Percentiles rank a stretch among this genome's conserved stretches.
Evolutionary conservation across 2,113 vertebrate genomes (phyloP).

Genomic region (Hyperopisus bebe): DNA sequence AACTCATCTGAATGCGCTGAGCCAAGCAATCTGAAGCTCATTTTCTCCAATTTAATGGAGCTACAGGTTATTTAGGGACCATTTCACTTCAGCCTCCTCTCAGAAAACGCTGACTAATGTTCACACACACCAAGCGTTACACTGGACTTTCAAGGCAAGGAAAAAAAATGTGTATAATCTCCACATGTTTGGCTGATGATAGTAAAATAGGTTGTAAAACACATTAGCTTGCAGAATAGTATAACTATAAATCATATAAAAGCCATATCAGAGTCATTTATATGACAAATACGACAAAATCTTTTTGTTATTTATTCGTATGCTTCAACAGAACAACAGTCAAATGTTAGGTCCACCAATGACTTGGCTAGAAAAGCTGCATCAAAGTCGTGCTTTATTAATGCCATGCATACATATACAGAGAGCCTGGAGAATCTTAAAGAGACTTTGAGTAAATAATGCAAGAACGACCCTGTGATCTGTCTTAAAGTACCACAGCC

Average conservation of each 20-base stretch:
- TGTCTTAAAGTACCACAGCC: neutral
- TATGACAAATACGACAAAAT: neutral
- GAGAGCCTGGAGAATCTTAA: neutral
- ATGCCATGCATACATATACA: neutral
- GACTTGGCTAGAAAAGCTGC: neutral
- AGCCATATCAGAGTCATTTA: neutral
- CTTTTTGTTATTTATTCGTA: neutral
- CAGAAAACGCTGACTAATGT: slow-evolving; percentile 60
- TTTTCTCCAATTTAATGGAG: slow-evolving; percentile 47
- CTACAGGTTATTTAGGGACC: slow-evolving; percentile 44
- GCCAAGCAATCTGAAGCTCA: slow-evolving; percentile 53
- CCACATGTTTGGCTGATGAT: slow-evolving; percentile 39
- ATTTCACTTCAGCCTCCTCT: slow-evolving; percentile 39
- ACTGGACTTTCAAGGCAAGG: neutral
- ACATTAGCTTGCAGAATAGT: slow-evolving; percentile 20
- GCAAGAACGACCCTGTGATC: neutral
- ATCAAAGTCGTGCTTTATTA: neutral
- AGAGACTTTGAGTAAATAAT: slow-evolving; percentile 3
- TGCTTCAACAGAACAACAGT: neutral
- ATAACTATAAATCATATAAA: neutral
- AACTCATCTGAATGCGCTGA: slow-evolving; percentile 47
- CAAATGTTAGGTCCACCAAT: neutral
- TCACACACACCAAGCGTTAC: slow-evolving; percentile 54
- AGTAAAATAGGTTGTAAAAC: slow-evolving; percentile 40
- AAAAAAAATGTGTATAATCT: slow-evolving; percentile 37